These are phyloP conservation scores for Nannoperca australis DNA, from an alignment of 2,797 vertebrate genomes.

Conservation along the genomic window DNA sequence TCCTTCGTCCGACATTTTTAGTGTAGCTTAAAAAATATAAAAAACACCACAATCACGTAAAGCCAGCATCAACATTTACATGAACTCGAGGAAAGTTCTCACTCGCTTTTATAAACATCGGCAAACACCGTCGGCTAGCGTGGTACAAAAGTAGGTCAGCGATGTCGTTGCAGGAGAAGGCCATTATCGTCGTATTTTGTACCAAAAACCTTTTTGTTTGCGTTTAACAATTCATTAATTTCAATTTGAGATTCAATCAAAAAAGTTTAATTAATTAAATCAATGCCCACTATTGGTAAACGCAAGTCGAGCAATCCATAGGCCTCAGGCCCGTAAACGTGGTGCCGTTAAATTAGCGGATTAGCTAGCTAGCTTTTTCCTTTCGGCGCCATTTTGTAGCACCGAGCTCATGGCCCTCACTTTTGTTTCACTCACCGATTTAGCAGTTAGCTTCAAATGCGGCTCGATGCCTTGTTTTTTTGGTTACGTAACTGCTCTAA, in stretches of 20 bases:
- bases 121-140: rapidly evolving
- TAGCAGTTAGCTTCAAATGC: neutral
- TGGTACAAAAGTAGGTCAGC: conserved; percentile 24
- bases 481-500: neutral
- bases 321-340: conserved; percentile 50
- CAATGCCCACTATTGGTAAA: rapidly evolving
- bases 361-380: conserved; percentile 34
- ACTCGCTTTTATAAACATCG: too few relatives aligned
- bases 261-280: rapidly evolving
- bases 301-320: rapidly evolving
- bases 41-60: neutral
- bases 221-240: rapidly evolving
- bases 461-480: neutral
- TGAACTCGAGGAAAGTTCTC: too few relatives aligned
- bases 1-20: conserved; percentile 91
- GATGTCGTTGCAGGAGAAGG: neutral
- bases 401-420: conserved; percentile 15
- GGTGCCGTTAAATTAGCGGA: conserved; percentile 25
- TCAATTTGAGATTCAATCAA: rapidly evolving
- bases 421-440: conserved; percentile 39
- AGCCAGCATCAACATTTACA: neutral
- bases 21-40: neutral
- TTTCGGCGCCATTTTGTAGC: conserved; percentile 78
- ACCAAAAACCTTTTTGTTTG: rapidly evolving
- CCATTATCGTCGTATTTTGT: neutral